Evolutionary conservation across 1,140 invertebrate genomes (phyloP), one percentile per base, ranked within the genome.

Genomic region (Myzus persicae): DNA sequence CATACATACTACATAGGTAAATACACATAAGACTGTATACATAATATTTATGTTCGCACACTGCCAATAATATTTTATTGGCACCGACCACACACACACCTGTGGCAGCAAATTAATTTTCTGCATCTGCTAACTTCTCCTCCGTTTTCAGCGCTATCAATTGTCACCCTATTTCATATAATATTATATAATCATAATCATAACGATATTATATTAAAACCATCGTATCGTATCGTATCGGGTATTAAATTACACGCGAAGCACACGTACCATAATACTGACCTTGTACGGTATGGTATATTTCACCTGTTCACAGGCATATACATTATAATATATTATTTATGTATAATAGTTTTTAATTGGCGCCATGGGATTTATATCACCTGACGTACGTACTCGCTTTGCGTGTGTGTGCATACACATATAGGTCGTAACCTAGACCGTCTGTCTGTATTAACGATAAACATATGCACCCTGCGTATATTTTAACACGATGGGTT

Each of bases 101-200:
- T 38, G 48, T 54, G 26, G 46, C n/a, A 89, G 36, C 20, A 89
- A 89, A 89, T 89, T 40, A 48, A 89, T 89, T 89, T 89, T 89
- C 46, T 89, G 48, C 88, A 38, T 31, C 48, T 24, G 46, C 40
- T 51, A 89, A 89, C 88, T 24, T 89, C 46, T 51, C 31, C 31
- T 48, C 22, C 36, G 46, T 40, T 38, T 36, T 38, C 36, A 38
- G 26, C 24, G 14, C 31, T n/a, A 85, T 85, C 44, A 88, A 31
- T 88, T 46, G 85, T 88, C 85, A 26, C 44, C 85, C 42, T 40
- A 2, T 46, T 1, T 46, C n/a, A 20, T 48, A 59, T 67, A 67
- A 76, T 76, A 76, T 76, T 76, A 76, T 76, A 76, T 76, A 76
- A 76, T 76, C 59, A 31, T 31, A 76, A n/a, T 18, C 4, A 76